Conservation (phyloP, 2,888 invertebrate genomes). For the Melieria picta region DNA sequence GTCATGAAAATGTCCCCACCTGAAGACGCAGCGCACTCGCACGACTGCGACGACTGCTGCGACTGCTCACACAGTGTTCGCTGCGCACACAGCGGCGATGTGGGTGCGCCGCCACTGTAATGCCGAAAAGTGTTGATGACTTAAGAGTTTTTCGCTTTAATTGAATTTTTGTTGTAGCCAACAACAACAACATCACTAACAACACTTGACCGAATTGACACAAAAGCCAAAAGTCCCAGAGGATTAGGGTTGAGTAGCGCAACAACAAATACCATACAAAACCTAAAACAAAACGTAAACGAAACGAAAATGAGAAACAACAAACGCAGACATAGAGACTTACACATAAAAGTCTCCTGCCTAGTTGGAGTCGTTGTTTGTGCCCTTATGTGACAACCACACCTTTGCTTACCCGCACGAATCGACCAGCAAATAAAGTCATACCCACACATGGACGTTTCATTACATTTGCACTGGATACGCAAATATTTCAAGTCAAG, state of each 20-base stretch:
- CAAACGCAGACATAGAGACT: neutral
- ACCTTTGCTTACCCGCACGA: conserved; percentile 54
- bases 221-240: conserved; percentile 48
- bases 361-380: neutral
- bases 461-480: conserved; percentile 42
- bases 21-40: neutral
- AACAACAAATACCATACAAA: conserved; percentile 35
- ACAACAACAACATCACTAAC: neutral
- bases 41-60: no score
- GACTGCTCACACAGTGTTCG: no score
- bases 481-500: conserved; percentile 57
- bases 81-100: neutral
- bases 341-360: neutral
- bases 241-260: conserved; percentile 44
- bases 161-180: conserved; percentile 29
- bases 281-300: neutral
- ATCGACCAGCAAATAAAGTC: conserved; percentile 28
- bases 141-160: conserved; percentile 46
- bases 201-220: conserved; percentile 56
- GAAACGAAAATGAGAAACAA: neutral
- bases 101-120: neutral
- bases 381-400: conserved; percentile 43
- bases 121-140: conserved; percentile 46
- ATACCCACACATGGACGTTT: neutral
- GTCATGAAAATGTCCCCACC: neutral